phyloP scores from a whole-genome alignment of 2,113 vertebrate species.

The Sapayoa aenigma region DNA sequence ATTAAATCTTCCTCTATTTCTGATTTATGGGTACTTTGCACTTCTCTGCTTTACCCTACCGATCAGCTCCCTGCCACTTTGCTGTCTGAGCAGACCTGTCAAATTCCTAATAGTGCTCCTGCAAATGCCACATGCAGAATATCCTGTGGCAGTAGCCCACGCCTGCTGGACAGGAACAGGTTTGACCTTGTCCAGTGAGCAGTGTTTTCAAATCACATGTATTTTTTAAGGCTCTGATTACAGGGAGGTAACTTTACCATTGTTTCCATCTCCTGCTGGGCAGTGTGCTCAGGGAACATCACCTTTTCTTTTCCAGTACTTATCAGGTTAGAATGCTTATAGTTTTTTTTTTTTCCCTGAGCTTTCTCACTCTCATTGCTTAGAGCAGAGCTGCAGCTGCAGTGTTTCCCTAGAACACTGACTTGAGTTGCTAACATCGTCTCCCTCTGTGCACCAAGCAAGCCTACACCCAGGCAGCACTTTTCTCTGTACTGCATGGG shows the following conservation, averaged over 20 bases:
- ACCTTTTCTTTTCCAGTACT: not conserved
- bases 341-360: not conserved
- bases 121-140: not conserved
- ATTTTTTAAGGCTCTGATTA: not conserved
- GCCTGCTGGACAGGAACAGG: not conserved
- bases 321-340: not conserved
- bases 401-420: not conserved
- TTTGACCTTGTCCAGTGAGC: not conserved
- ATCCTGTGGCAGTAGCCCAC: fast-evolving
- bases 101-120: not conserved
- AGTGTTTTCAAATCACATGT: not conserved
- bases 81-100: not conserved
- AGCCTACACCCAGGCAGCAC: not conserved
- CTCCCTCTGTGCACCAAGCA: not conserved
- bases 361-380: fast-evolving
- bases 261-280: not conserved
- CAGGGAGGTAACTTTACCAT: not conserved
- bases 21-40: not conserved
- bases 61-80: not conserved
- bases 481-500: not conserved
- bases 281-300: not conserved
- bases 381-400: not conserved
- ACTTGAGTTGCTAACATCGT: not conserved
- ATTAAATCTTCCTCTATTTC: slow-evolving; percentile 48
- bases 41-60: slow-evolving; percentile 1